Evolutionary conservation across 2,113 vertebrate genomes (phyloP).

Genomic region (Calidris pugnax): DNA sequence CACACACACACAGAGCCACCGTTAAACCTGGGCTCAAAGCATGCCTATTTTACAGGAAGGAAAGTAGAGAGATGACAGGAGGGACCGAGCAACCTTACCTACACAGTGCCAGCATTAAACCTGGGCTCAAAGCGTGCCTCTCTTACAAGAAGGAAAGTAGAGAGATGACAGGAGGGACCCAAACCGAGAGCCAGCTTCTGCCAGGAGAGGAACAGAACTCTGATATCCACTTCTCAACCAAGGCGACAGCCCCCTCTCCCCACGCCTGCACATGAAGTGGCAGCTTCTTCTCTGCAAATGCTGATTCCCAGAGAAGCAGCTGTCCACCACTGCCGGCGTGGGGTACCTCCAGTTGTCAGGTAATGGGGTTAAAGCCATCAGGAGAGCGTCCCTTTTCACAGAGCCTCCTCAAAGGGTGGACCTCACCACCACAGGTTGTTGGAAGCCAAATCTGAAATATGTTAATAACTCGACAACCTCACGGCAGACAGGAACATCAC

Average conservation of each 20-base stretch:
- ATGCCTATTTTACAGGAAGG: background rate
- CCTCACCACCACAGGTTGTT: background rate
- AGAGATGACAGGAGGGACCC: background rate
- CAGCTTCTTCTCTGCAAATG: background rate
- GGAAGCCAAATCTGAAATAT: background rate
- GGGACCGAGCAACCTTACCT: background rate
- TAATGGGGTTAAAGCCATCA: background rate
- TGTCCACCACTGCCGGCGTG: background rate
- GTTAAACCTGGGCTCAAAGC: background rate
- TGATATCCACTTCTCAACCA: background rate
- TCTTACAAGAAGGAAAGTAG: background rate
- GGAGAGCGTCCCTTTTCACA: background rate
- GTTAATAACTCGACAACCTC: background rate
- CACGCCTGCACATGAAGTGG: accelerated
- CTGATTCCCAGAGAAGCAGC: background rate
- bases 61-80: background rate
- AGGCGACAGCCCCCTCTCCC: background rate
- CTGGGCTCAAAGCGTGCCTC: background rate
- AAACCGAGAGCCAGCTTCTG: background rate
- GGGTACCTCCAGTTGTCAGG: background rate
- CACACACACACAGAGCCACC: background rate
- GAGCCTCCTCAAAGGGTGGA: background rate
- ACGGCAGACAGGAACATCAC: background rate
- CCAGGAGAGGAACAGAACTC: background rate
- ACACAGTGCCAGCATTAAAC: background rate